Base-by-base conservation (phyloP, 2,797 vertebrate species). In the Jordanella pulchra region DNA sequence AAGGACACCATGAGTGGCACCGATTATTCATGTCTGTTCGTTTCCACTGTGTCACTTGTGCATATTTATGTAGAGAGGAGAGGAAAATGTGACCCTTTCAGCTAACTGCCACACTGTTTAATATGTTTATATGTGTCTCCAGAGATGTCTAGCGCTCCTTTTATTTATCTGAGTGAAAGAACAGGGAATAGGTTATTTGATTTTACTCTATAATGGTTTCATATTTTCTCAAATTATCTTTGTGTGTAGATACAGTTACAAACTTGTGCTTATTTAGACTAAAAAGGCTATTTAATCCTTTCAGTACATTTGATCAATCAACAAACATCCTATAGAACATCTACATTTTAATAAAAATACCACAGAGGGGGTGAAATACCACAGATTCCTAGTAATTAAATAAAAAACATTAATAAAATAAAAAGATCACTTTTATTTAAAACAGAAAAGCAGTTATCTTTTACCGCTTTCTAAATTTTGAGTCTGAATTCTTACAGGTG, bases 21-120 rank as follows among this genome's bases (percentile, higher is more conserved):
- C 69, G 2, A 50, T 28, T 50, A 50, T 56, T 30, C 18, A n/a
- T 2, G 5, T 51, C 51, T 70, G 71, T 27, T 66, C 21, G 69
- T 69, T 75, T 64, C 45, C 7, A 4, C 42, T 28, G 7, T 18
- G 56, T 66, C 23, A 39, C 53, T 18, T 68, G 35, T 63, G 50
- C n/a, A 45, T 14, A 15, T 58, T n/a, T 44, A 35, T 60, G 15
- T 71, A 75, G 69, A 65, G 54, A 70, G 30, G n/a, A 47, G 69
- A 58, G 21, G 71, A 15, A 50, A n/a, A 58, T 15, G 6, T 28
- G 47, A 28, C 23, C 2, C 6, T 23, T 61, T 67, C 2, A 60
- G 32, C 17, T 30, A 35, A 21, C 9, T 39, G 3, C 7, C 18
- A 35, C 7, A 45, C 44, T 64, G 21, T 44, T 61, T 42, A 27